A percentile compares a stretch with the other conserved stretches of the same genome.
phyloP scores from a whole-genome alignment of 2,888 invertebrate species.

The Acleris emargana region DNA sequence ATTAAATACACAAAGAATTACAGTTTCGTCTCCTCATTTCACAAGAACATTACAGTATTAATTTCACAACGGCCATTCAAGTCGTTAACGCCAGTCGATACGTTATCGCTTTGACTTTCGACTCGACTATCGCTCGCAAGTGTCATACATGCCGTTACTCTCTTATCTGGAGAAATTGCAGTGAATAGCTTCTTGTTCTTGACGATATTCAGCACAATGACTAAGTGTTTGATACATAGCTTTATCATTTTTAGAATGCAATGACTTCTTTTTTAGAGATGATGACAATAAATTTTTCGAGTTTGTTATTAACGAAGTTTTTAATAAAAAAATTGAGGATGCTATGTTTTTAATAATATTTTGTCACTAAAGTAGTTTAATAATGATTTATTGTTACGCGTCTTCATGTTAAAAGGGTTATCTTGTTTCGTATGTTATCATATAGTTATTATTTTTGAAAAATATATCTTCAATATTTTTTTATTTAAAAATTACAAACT shows the following conservation, averaged over 20 bases:
- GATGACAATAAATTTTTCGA: neutral
- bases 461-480: too few species aligned
- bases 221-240: conserved; percentile 1
- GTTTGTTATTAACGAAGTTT: too few species aligned
- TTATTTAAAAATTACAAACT: too few species aligned
- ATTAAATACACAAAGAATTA: too few species aligned
- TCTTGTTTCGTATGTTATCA: too few species aligned
- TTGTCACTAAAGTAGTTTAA: too few species aligned
- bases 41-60: conserved; percentile 1
- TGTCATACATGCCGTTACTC: conserved; percentile 69
- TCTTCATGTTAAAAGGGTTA: too few species aligned
- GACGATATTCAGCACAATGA: conserved; percentile 5
- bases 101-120: conserved; percentile 59
- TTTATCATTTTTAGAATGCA: neutral
- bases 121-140: conserved; percentile 60
- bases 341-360: too few species aligned
- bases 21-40: neutral
- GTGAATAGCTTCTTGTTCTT: conserved; percentile 38
- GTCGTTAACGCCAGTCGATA: conserved; percentile 45
- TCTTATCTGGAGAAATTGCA: conserved; percentile 51
- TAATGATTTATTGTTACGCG: too few species aligned
- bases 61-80: conserved; percentile 1
- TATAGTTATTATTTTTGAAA: too few species aligned
- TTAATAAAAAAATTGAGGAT: too few species aligned
- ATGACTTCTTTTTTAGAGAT: neutral